Evolutionary conservation across 1,140 invertebrate species (phyloP), one percentile per base, ranked within the genome.

Genomic region (Homalodisca vitripennis): DNA sequence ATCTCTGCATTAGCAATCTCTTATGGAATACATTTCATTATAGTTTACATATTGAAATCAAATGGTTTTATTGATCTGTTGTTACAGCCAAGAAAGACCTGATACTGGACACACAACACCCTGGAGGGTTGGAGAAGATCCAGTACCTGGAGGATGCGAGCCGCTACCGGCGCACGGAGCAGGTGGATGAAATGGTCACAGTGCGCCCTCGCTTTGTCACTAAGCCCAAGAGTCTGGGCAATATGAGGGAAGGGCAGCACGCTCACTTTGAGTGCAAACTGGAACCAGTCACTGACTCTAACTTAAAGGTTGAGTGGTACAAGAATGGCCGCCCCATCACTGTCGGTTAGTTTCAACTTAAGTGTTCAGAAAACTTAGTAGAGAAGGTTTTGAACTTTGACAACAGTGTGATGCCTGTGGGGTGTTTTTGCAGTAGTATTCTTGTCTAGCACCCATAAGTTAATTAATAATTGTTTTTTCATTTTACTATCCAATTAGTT

Each of bases 221-320:
- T 0, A 89, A 92, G 77, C 91, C 93, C 3, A 95, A 95, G 79
- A 92, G 86, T 64, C 84, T 92, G 65, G 90, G 91, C 72, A 90
- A 92, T 74, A 86, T 97, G 41, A 83, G 88, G 68, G 97, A 99
- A 84, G 90, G 94, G 53, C 89, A 95, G 73, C 91, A 95, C 75
- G 94, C 95, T 64, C 97, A 99, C 77, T 99, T 99, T 82, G 97
- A 99, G 84, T 97, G 95, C 78, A 97, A 97, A 81, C 83, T 98
- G 17, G 95, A 97, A 81, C 95, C 95, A n/a, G 91, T 95, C 1
- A 97, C 95, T 22, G 96, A 98, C 83, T 87, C 93, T 0, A 95
- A 97, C 74, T 79, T 97, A 26, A 92, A 94, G 81, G 93, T 97
- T 17, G 94, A 97, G 80, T 97, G 94, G 94, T 96, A 87, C 77